Evolutionary conservation across 2,888 invertebrate species (phyloP).

Genomic region (Druceiella hillmani): DNA sequence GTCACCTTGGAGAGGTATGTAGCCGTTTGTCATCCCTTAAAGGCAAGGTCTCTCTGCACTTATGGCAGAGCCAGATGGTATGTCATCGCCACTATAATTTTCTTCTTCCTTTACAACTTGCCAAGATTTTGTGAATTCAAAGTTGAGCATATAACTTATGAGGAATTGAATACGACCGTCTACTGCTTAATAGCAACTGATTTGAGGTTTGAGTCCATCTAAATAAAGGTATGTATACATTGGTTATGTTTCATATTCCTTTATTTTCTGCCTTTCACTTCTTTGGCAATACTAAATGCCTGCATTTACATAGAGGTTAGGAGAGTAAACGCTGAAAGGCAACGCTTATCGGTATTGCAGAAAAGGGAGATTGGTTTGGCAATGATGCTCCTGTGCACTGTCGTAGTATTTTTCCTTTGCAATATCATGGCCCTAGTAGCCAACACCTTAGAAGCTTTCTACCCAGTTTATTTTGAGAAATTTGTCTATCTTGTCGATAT

Average conservation of each 20-base stretch:
- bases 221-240: conserved; percentile 84
- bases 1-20: conserved; percentile 93
- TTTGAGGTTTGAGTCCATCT: conserved; percentile 64
- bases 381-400: conserved; percentile 92
- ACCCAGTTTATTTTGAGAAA: conserved; percentile 35
- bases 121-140: conserved; percentile 75
- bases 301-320: conserved; percentile 88
- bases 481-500: conserved; percentile 67
- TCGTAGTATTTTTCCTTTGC: conserved; percentile 90
- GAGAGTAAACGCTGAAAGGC: conserved; percentile 84
- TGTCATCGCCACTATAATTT: conserved; percentile 73
- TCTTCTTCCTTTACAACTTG: conserved; percentile 81
- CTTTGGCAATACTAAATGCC: conserved; percentile 83
- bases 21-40: conserved; percentile 86
- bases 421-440: conserved; percentile 83
- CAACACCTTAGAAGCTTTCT: conserved; percentile 84
- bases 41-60: conserved; percentile 86
- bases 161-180: conserved; percentile 54
- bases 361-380: conserved; percentile 90
- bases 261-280: conserved; percentile 88
- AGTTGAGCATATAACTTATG: conserved; percentile 38
- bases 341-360: conserved; percentile 82
- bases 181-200: conserved; percentile 67
- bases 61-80: conserved; percentile 81
- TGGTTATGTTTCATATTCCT: conserved; percentile 93